Percentiles rank a stretch among this genome's conserved stretches.
Conservation (phyloP, 2,888 invertebrate genomes). For the Eurytoma californica region DNA sequence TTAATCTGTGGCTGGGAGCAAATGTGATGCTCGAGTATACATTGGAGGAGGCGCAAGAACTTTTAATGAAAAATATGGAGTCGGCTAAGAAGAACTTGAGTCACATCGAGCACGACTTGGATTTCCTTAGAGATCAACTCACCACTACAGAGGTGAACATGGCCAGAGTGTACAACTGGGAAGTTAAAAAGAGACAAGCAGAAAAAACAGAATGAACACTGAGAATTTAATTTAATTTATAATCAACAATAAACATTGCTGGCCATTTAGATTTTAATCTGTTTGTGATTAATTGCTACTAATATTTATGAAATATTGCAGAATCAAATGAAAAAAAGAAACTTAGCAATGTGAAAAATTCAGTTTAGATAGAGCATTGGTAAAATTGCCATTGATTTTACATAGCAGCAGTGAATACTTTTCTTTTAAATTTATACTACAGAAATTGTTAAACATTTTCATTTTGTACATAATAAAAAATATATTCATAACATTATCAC, state of each 20-base stretch:
- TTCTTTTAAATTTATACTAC: slow-evolving; percentile 6
- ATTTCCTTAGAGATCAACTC: slow-evolving; percentile 96
- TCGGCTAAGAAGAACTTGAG: slow-evolving; percentile 89
- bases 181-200: slow-evolving; percentile 92
- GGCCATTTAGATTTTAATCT: slow-evolving; percentile 22
- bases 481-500: slow-evolving; percentile 15
- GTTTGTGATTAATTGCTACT: slow-evolving; percentile 33
- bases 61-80: slow-evolving; percentile 88
- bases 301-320: slow-evolving; percentile 18
- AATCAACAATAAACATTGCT: slow-evolving; percentile 13
- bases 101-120: slow-evolving; percentile 93
- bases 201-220: slow-evolving; percentile 74
- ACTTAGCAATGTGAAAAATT: slow-evolving; percentile 24
- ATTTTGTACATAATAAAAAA: slow-evolving; percentile 39
- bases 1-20: slow-evolving; percentile 89
- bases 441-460: slow-evolving; percentile 18
- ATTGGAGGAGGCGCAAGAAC: slow-evolving; percentile 90
- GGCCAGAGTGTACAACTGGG: slow-evolving; percentile 99
- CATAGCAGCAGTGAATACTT: not conserved
- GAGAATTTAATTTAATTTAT: slow-evolving; percentile 19
- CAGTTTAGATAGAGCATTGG: slow-evolving; percentile 22
- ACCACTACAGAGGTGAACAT: slow-evolving; percentile 99
- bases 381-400: slow-evolving; percentile 16
- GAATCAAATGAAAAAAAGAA: slow-evolving; percentile 3
- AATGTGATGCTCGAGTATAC: slow-evolving; percentile 99